A percentile compares a stretch with the other conserved stretches of the same genome.
Evolutionary conservation across 2,888 invertebrate species (phyloP).

Genomic region (Linnaemya vulpina): DNA sequence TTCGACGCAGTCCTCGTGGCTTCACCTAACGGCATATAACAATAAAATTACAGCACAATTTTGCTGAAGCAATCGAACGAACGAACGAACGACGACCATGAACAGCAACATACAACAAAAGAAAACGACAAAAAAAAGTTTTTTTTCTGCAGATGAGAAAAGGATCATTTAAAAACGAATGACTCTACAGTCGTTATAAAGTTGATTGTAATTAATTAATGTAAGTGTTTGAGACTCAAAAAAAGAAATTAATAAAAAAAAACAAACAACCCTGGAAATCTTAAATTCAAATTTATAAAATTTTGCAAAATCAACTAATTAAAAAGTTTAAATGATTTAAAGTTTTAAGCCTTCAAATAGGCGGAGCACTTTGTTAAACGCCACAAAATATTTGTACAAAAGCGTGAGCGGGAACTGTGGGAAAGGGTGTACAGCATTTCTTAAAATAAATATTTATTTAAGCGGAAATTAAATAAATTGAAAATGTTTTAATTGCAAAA

Average conservation of each 20-base stretch:
- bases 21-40: slow-evolving; percentile 37
- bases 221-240: slow-evolving; percentile 46
- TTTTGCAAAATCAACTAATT: slow-evolving; percentile 40
- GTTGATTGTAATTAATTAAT: slow-evolving; percentile 68
- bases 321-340: slow-evolving; percentile 52
- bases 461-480: not conserved
- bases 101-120: slow-evolving; percentile 58
- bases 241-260: too few species aligned
- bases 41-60: slow-evolving; percentile 57
- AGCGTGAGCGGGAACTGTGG: not conserved
- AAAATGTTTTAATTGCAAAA: too few species aligned
- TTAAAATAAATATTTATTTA: not conserved
- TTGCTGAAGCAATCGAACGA: slow-evolving; percentile 59
- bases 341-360: slow-evolving; percentile 37
- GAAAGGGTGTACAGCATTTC: not conserved
- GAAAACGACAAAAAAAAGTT: slow-evolving; percentile 14
- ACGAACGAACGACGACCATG: slow-evolving; percentile 56
- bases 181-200: slow-evolving; percentile 58
- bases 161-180: slow-evolving; percentile 39
- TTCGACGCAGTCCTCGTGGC: slow-evolving; percentile 7
- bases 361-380: slow-evolving; percentile 28
- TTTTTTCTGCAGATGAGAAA: not conserved
- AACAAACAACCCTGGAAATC: not conserved
- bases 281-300: slow-evolving; percentile 17
- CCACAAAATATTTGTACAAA: not conserved